phyloP scores from a whole-genome alignment of 2,888 invertebrate species.

The Idaea straminata region DNA sequence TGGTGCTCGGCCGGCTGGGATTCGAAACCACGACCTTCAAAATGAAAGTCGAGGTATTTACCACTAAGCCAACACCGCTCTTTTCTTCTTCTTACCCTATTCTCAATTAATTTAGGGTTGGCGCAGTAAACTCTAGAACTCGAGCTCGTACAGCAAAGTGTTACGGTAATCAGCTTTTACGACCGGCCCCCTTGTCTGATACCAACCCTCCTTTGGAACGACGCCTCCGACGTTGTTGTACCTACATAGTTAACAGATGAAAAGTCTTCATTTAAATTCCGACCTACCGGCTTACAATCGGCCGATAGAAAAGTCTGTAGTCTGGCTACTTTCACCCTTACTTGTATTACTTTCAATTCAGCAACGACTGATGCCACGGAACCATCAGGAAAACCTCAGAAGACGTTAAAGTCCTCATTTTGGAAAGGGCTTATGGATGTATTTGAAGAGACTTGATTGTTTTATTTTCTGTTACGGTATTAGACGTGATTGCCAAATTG shows the following conservation, averaged over 20 bases:
- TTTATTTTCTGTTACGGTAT: conserved; percentile 34
- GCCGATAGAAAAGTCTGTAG: neutral
- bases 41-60: too few species aligned
- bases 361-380: conserved; percentile 35
- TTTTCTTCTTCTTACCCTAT: too few species aligned
- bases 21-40: too few species aligned
- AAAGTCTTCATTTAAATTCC: too few species aligned
- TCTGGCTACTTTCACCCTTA: conserved; percentile 13
- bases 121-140: neutral
- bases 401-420: conserved; percentile 22
- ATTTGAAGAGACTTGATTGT: conserved; percentile 34
- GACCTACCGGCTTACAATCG: neutral
- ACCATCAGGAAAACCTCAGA: conserved; percentile 17
- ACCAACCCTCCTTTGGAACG: too few species aligned
- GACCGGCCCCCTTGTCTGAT: too few species aligned
- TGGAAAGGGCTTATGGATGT: conserved; percentile 29
- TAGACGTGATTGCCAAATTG: conserved; percentile 29
- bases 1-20: too few species aligned
- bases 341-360: conserved; percentile 43
- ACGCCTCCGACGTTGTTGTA: too few species aligned
- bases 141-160: too few species aligned
- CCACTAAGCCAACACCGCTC: too few species aligned
- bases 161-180: too few species aligned
- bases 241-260: too few species aligned
- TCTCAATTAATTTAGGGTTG: neutral